Percentiles rank a stretch among this genome's conserved stretches.
phyloP scores from a whole-genome alignment of 2,797 vertebrate genomes.

The Macropus fuliginosus region DNA sequence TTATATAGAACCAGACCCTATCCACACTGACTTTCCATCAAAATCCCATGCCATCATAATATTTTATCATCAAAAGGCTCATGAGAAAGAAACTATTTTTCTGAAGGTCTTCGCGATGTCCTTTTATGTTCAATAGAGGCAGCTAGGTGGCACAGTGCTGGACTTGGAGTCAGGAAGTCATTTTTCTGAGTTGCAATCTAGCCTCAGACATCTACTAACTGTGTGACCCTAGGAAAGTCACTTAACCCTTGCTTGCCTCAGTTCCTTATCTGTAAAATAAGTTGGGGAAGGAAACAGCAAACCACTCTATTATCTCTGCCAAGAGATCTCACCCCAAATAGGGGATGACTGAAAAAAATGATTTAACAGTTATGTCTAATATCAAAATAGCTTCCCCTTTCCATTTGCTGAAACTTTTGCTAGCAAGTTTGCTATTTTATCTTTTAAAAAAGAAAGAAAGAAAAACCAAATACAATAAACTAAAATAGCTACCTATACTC shows the following conservation, averaged over 20 bases:
- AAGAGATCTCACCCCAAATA: background rate
- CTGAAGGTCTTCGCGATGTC: constrained; percentile 3
- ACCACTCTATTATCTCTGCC: background rate
- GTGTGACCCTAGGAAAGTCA: background rate
- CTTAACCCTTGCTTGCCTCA: background rate
- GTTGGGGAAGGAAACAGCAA: background rate
- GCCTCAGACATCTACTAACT: background rate
- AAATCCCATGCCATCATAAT: constrained; percentile 24
- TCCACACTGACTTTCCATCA: background rate
- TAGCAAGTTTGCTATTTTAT: background rate
- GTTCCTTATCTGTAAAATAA: background rate
- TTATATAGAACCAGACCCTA: background rate
- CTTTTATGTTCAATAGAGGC: constrained; percentile 12
- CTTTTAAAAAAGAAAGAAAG: constrained; percentile 54
- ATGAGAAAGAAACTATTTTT: background rate
- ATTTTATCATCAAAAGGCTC: constrained; percentile 35
- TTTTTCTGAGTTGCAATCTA: constrained; percentile 14
- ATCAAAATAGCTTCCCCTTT: background rate
- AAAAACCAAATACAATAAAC: background rate
- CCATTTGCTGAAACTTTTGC: background rate
- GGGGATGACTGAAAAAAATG: background rate
- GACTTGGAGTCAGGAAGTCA: constrained; percentile 29
- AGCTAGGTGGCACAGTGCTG: background rate
- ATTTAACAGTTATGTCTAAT: background rate
- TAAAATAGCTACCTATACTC: constrained; percentile 18